Conservation (phyloP, 2,113 vertebrate species). For the Gorsachius goisagi region DNA sequence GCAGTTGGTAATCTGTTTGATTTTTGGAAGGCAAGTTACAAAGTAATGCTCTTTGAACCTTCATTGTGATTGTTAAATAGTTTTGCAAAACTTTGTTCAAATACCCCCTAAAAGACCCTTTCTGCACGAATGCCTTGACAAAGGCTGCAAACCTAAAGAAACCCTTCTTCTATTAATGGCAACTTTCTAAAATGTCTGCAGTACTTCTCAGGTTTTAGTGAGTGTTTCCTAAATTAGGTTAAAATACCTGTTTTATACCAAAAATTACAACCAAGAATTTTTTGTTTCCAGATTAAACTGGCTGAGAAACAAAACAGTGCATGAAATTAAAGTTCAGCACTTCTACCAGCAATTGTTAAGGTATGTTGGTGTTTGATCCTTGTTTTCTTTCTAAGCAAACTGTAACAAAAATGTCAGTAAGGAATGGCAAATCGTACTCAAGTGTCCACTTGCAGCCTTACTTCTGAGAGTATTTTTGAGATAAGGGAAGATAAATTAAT, state of each 20-base stretch:
- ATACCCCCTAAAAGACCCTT: neutral
- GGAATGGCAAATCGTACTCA: neutral
- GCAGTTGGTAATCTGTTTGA: neutral
- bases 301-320: slow-evolving; percentile 74
- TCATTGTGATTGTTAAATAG: neutral
- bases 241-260: neutral
- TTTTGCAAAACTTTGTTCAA: neutral
- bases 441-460: neutral
- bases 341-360: slow-evolving; percentile 84
- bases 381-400: neutral
- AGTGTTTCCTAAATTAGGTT: neutral
- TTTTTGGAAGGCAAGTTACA: neutral
- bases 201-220: neutral
- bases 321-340: slow-evolving; percentile 88
- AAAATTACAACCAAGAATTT: neutral
- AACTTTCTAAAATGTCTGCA: neutral
- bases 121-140: neutral
- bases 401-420: neutral
- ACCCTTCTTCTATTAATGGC: neutral
- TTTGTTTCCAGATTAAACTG: slow-evolving; percentile 73
- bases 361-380: slow-evolving; percentile 62
- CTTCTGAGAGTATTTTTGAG: neutral
- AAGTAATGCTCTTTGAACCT: neutral
- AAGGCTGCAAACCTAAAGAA: neutral
- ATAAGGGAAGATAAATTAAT: neutral